Base-by-base conservation (phyloP, 1,140 invertebrate genomes). In the Tetragnatha versicolor region DNA sequence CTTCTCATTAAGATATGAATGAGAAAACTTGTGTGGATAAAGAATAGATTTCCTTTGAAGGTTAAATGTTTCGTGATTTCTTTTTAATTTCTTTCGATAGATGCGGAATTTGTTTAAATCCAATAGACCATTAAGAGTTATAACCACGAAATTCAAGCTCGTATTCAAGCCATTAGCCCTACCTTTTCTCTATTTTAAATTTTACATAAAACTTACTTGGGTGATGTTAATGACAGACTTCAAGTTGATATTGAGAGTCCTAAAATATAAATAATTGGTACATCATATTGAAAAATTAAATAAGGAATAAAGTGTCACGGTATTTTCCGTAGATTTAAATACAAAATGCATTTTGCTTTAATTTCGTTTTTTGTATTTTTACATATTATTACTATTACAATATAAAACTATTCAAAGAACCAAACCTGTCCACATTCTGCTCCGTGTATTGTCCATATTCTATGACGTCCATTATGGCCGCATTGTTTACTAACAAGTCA, bases 401-500 rank as follows among this genome's bases (percentile, higher is more conserved):
- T 10, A 22, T 49, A 20, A 17, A 35, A 29, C 4, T 49, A 58
- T 55, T 14, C 12, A 9, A 39, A 42, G 5, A 25, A 39, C 0
- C 86, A 87, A 88, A 93, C 92, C 86, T 83, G 84, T 96, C 92
- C 80, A 94, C 89, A 75, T 90, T 89, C 69, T 91, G 86, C 55
- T 90, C 86, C 6, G 86, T 90, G 5, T 91, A 85, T 42, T 93
- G 87, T 0, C 91, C 85, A 82, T 95, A 92, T 2, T 90, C 86
- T 51, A 88, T 87, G 0, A 91, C 85, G 45, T 85, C 85, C 14
- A 88, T 89, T 17, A 92, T 84, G 1, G 88, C 92, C 0, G 94
- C 94, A 87, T 95, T 96, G 83, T 96, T 96, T 0, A 96, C 93
- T 7, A 96, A 83, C 2, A 93, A 86, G 87, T 96, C 91, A 22